Evolutionary conservation across 2,113 vertebrate genomes (phyloP), one percentile per base, ranked within the genome.

Genomic region (Phalacrocorax pelagicus): DNA sequence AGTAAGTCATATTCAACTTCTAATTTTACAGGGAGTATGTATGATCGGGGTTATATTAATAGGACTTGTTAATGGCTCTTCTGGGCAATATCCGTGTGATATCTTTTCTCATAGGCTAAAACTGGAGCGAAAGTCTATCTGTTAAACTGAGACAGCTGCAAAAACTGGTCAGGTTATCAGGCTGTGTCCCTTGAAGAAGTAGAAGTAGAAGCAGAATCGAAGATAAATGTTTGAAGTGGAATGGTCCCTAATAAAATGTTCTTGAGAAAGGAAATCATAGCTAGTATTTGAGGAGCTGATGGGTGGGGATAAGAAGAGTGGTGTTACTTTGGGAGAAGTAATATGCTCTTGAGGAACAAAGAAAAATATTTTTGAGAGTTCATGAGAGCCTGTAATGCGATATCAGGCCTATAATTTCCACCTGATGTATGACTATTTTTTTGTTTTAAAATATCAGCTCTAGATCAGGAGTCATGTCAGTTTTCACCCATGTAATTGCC

Each of bases 1-100:
- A 99, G 99, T 99, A 98, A 95, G 99, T 97, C 0, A 1, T 47
- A 62, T 90, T 81, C 26, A 42, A 5, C 47, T 67, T 87, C 7
- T 61, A 12, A 21, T 55, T 84, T 87, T 73, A 40, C 29, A 34
- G 61, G 13, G 5, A 22, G 3, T 74, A 12, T 70, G 21, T 77
- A 4, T 67, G 69, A 44, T 58, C 4, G 46, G 42, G 3, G 9
- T 75, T 88, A 46, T 36, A 19, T 71, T 86, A 85, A 44, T 19
- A 24, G 21, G 23, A 66, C 18, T 95, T 67, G 38, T 3, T 70
- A 77, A 59, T 72, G 27, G 11, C 6, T 87, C 14, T 63, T 75
- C 22, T 75, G 16, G 69, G 62, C 36, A 91, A 55, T 54, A 55
- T 5, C 16, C 34, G 0, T 46, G 24, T 72, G 15, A 16, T 47